Percentiles rank a stretch among this genome's conserved stretches.
Conservation (phyloP, 2,113 vertebrate genomes). For the Himantopus leucocephalus region DNA sequence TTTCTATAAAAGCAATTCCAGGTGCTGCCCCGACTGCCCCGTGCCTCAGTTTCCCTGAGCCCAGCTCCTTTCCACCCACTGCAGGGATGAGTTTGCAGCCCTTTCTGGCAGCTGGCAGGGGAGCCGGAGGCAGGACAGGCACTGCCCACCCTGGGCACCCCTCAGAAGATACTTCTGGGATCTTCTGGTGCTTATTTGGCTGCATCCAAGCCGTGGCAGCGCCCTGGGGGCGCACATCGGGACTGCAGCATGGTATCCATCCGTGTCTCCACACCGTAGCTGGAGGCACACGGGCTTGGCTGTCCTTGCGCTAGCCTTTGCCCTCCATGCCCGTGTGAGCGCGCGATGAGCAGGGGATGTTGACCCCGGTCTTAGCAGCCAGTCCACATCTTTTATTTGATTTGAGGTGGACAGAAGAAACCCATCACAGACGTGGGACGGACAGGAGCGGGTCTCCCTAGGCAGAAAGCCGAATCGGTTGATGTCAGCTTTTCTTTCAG, state of each 20-base stretch:
- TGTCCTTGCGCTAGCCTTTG: not conserved
- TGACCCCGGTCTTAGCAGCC: not conserved
- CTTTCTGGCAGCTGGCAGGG: not conserved
- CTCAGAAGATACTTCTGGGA: not conserved
- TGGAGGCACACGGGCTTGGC: too few species aligned
- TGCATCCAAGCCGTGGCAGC: not conserved
- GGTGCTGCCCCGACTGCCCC: not conserved
- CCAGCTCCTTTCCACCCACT: accelerated
- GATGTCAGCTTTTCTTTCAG: not conserved
- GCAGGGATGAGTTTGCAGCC: accelerated
- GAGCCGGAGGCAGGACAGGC: not conserved
- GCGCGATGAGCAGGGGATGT: accelerated
- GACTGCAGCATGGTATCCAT: accelerated
- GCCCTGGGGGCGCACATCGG: accelerated
- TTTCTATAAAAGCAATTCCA: not conserved
- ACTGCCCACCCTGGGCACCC: not conserved
- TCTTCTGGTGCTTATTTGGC: not conserved
- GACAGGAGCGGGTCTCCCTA: not conserved
- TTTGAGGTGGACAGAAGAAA: not conserved
- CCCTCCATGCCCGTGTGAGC: not conserved
- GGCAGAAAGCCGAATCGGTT: not conserved
- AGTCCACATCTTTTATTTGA: not conserved
- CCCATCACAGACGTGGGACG: not conserved
- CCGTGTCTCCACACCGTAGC: accelerated
- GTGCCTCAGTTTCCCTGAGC: not conserved